A percentile compares a stretch with the other conserved stretches of the same genome.
Evolutionary conservation across 64 coral and sea anemone species (phyloP).

Genomic region (Stichodactyla helianthus): DNA sequence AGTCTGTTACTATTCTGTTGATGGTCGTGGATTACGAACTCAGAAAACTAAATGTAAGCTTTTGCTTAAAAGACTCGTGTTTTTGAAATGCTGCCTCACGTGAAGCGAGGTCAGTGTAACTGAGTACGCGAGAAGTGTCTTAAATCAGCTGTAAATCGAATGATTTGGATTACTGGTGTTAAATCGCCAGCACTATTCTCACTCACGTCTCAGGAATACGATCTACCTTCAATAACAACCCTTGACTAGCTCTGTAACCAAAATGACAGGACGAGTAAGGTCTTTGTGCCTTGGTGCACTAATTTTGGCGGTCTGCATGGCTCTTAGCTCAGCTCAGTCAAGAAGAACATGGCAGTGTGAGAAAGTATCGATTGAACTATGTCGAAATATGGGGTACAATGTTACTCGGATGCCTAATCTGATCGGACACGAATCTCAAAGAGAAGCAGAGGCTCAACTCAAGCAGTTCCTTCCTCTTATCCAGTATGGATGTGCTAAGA

Average conservation of each 20-base stretch:
- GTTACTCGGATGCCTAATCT: slow-evolving; percentile 84
- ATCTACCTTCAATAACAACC: background rate
- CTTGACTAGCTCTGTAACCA: background rate
- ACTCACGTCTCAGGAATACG: slow-evolving; percentile 1
- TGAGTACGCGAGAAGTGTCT: background rate
- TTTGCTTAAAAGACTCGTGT: background rate
- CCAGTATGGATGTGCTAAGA: slow-evolving; percentile 47
- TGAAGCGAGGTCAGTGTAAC: background rate
- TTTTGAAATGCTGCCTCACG: background rate
- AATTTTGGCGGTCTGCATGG: slow-evolving; percentile 37
- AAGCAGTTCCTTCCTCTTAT: slow-evolving; percentile 60
- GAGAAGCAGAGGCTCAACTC: slow-evolving; percentile 55
- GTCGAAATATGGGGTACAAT: slow-evolving; percentile 77
- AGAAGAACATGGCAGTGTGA: slow-evolving; percentile 78
- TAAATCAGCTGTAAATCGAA: background rate
- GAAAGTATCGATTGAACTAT: slow-evolving; percentile 54
- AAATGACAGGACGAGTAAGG: background rate
- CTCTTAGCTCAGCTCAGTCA: slow-evolving; percentile 27
- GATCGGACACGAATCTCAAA: slow-evolving; percentile 71
- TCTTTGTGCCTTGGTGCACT: background rate
- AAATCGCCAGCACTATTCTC: background rate
- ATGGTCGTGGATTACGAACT: background rate
- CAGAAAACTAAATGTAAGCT: background rate
- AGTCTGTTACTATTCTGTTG: slow-evolving; percentile 52
- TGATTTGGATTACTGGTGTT: background rate